These are phyloP conservation scores for Sycophila texana DNA, from an alignment of 2,888 invertebrate species.

Conservation along the genomic window DNA sequence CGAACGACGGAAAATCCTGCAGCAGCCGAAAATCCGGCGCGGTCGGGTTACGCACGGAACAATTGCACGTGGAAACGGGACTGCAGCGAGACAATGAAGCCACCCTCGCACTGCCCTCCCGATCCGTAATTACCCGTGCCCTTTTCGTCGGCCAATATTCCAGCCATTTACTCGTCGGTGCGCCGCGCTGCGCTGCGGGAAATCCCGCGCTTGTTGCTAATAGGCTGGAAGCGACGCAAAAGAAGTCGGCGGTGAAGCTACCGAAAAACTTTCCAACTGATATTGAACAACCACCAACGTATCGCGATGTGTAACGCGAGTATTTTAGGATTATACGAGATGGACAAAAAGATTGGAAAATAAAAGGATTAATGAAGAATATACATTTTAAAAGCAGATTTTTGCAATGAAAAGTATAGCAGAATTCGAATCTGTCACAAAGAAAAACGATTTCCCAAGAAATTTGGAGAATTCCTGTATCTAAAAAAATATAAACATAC, in stretches of 20 bases:
- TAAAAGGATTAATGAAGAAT: too few relatives aligned
- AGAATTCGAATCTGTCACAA: too few relatives aligned
- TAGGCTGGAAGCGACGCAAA: background rate
- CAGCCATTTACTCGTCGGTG: slow-evolving; percentile 27
- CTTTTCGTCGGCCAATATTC: slow-evolving; percentile 19
- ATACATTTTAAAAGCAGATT: too few relatives aligned
- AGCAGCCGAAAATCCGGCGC: slow-evolving; percentile 8
- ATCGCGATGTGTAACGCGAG: too few relatives aligned
- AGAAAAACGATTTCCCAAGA: too few relatives aligned
- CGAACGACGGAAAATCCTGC: slow-evolving; percentile 21
- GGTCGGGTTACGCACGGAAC: slow-evolving; percentile 18
- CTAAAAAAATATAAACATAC: too few relatives aligned
- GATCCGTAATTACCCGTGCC: slow-evolving; percentile 28
- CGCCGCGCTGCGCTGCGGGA: slow-evolving; percentile 9
- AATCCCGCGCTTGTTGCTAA: background rate
- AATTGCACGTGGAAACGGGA: slow-evolving; percentile 2
- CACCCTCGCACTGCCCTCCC: background rate
- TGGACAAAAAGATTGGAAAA: too few relatives aligned
- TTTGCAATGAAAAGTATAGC: too few relatives aligned
- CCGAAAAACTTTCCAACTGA: slow-evolving; percentile 26
- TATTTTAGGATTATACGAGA: too few relatives aligned
- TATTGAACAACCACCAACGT: too few relatives aligned
- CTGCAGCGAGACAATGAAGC: slow-evolving; percentile 28
- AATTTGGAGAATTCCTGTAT: too few relatives aligned
- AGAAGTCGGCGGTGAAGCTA: background rate